phyloP scores from a whole-genome alignment of 2,888 invertebrate species.

The Deilephila elpenor region DNA sequence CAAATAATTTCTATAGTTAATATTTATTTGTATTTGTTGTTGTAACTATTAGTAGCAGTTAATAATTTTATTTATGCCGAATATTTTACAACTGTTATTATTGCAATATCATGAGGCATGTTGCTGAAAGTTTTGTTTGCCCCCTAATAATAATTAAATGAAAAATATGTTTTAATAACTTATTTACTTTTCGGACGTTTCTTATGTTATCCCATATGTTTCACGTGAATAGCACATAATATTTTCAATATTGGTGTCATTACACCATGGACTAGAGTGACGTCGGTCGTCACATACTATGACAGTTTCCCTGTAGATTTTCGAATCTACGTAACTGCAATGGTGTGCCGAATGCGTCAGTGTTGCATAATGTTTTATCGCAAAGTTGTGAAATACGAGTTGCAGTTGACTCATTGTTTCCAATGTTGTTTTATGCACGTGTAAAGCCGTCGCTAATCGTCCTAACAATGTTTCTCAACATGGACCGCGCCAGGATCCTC shows the following conservation, averaged over 20 bases:
- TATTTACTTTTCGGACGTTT: too few species aligned
- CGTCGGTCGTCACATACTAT: not conserved
- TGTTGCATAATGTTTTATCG: conserved; percentile 55
- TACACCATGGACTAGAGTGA: not conserved
- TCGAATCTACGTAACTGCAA: conserved; percentile 24
- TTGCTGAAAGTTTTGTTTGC: too few species aligned
- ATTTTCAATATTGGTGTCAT: not conserved
- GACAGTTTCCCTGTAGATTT: not conserved
- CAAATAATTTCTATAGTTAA: not conserved
- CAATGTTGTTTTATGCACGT: conserved; percentile 44
- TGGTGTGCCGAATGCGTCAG: conserved; percentile 47
- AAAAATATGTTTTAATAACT: too few species aligned
- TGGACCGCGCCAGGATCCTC: not conserved
- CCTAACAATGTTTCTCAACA: conserved; percentile 20
- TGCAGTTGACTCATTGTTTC: conserved; percentile 35
- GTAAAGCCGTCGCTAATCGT: conserved; percentile 21
- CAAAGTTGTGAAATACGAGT: conserved; percentile 47
- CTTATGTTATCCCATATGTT: too few species aligned
- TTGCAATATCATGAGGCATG: too few species aligned
- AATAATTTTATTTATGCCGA: too few species aligned
- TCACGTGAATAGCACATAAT: too few species aligned
- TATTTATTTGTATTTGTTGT: too few species aligned
- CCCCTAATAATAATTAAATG: too few species aligned
- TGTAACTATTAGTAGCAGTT: too few species aligned
- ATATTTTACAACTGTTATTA: too few species aligned